A percentile compares a stretch with the other conserved stretches of the same genome.
phyloP scores from a whole-genome alignment of 2,888 invertebrate species.

The Apoda limacodes region DNA sequence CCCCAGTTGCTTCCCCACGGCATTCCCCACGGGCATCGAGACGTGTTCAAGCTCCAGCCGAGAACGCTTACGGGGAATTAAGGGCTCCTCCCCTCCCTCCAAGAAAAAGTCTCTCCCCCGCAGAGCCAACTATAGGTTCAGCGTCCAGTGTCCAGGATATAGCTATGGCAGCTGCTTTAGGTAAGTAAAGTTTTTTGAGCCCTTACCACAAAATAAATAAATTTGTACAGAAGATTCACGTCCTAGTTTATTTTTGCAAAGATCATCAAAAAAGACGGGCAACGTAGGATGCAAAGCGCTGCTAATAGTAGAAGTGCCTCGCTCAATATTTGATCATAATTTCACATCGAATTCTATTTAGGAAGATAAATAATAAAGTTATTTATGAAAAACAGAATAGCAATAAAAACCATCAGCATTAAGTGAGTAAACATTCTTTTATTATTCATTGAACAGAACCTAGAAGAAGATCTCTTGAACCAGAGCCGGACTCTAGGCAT shows the following conservation, averaged over 20 bases:
- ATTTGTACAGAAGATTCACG: too few relatives aligned
- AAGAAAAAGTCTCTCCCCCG: slow-evolving; percentile 65
- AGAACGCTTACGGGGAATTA: slow-evolving; percentile 57
- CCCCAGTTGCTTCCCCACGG: slow-evolving; percentile 70
- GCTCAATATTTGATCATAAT: too few relatives aligned
- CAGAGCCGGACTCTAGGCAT: slow-evolving; percentile 55
- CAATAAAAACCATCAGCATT: too few relatives aligned
- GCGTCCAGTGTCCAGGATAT: slow-evolving; percentile 58
- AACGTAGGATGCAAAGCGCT: too few relatives aligned
- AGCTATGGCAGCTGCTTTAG: slow-evolving; percentile 35
- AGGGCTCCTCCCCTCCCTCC: slow-evolving; percentile 68
- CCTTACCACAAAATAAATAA: too few relatives aligned
- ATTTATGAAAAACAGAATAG: too few relatives aligned
- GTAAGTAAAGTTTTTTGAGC: too few relatives aligned
- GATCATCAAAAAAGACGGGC: too few relatives aligned
- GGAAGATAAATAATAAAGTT: too few relatives aligned
- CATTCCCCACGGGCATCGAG: slow-evolving; percentile 49
- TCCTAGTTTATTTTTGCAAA: too few relatives aligned
- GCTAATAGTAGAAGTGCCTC: too few relatives aligned
- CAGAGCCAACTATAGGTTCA: slow-evolving; percentile 38
- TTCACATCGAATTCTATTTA: too few relatives aligned
- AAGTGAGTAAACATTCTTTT: not conserved
- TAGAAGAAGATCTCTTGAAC: slow-evolving; percentile 52
- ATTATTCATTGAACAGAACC: slow-evolving; percentile 40
- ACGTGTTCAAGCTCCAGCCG: slow-evolving; percentile 30